Evolutionary conservation across 2,888 invertebrate genomes (phyloP), one percentile per base, ranked within the genome.

Genomic region (Dryomyza anilis): DNA sequence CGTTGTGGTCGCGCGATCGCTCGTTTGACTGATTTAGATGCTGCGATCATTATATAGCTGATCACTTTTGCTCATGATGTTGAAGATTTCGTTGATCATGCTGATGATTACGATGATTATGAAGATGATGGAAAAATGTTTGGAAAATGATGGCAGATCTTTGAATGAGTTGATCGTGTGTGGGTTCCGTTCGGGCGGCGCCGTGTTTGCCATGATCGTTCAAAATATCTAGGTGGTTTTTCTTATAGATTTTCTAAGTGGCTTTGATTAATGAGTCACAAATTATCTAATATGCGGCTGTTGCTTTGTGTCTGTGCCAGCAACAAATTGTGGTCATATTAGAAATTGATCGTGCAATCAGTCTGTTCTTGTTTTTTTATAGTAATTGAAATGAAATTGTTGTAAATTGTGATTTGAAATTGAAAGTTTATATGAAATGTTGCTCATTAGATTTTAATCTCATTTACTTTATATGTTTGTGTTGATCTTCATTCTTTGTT

Each of bases 221-320:
- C n/a, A n/a, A n/a, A n/a, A 27, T 25, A 23, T 55, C 55, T 19
- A 33, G 12, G 16, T 66, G 33, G 21, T 46, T 39, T 14, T 21
- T 58, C 43, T 21, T 29, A 29, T 50, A 2, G 33, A 53, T 39
- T 7, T 48, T 33, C 55, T 65, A 48, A 52, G 52, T 58, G 57
- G 63, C 45, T 48, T 62, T 69, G 67, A 67, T 69, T 69, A 69
- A 69, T 69, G 69, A 58, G n/a, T 50, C 63, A 61, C 55, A 67
- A 67, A 67, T 63, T 65, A 57, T 46, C 63, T 61, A 63, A 65
- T 60, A 60, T 56, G 50, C 56, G 67, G 59, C 19, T 45, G 45
- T 19, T 14, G 45, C 19, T 43, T 50, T 23, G 23, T 25, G n/a
- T 25, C 27, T 14, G 25, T 25, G n/a, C 23, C 2, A 14, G 6